These are phyloP conservation scores for Drosophila orosa DNA, from an alignment of 1,140 invertebrate genomes.

Conservation along the genomic window DNA sequence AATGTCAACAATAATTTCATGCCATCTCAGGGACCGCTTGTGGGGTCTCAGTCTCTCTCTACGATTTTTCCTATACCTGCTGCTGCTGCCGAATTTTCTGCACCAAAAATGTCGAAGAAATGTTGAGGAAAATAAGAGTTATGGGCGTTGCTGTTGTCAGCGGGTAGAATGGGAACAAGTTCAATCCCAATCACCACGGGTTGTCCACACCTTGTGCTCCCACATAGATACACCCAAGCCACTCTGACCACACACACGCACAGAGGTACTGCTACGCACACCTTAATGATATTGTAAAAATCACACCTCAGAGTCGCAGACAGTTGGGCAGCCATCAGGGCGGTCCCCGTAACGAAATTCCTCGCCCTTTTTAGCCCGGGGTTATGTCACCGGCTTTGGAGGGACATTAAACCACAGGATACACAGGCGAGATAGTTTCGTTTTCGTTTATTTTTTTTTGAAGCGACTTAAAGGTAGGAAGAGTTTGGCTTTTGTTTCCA, in stretches of 20 bases:
- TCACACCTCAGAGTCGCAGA: conserved; percentile 66
- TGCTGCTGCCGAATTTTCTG: conserved; percentile 42
- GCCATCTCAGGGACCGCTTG: conserved; percentile 49
- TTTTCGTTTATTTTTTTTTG: not conserved
- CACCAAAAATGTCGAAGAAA: conserved; percentile 24
- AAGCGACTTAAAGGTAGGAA: conserved; percentile 21
- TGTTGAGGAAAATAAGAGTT: conserved; percentile 45
- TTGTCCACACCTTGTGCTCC: conserved; percentile 78
- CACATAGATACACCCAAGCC: conserved; percentile 30
- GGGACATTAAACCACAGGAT: conserved; percentile 79
- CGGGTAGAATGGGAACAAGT: conserved; percentile 51
- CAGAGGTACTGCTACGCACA: conserved; percentile 13
- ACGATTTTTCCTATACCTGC: conserved; percentile 27
- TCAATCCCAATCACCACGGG: conserved; percentile 66
- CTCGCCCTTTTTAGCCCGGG: conserved; percentile 39
- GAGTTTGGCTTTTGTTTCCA: conserved; percentile 52
- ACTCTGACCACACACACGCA: conserved; percentile 65
- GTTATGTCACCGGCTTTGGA: conserved; percentile 76
- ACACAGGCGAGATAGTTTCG: conserved; percentile 10
- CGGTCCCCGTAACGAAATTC: conserved; percentile 51
- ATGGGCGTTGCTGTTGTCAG: conserved; percentile 77
- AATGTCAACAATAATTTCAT: conserved; percentile 78
- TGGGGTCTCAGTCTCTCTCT: conserved; percentile 73
- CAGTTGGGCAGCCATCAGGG: conserved; percentile 65
- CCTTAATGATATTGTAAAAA: conserved; percentile 82